Evolutionary conservation across 2,888 invertebrate genomes (phyloP).

Genomic region (Agrypnus murinus): DNA sequence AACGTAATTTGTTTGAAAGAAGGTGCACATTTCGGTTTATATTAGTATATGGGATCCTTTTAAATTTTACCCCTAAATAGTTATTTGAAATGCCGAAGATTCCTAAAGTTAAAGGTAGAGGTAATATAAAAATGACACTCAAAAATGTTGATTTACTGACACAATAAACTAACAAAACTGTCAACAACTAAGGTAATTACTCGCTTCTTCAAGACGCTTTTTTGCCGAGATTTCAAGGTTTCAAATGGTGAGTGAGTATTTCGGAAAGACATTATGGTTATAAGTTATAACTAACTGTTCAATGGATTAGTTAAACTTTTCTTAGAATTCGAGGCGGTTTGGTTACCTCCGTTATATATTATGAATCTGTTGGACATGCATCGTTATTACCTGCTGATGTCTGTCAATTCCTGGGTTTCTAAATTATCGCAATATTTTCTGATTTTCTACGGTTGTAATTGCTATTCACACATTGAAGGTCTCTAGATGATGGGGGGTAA

Average conservation of each 20-base stretch:
- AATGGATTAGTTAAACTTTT: constrained; percentile 16
- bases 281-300: constrained; percentile 12
- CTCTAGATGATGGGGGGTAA: background rate
- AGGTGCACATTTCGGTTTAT: background rate
- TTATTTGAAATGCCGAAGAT: constrained; percentile 15
- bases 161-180: constrained; percentile 30
- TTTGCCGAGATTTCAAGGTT: constrained; percentile 10
- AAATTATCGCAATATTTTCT: constrained; percentile 13
- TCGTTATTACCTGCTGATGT: background rate
- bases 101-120: background rate
- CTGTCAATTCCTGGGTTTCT: background rate
- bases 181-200: constrained; percentile 4
- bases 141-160: constrained; percentile 29
- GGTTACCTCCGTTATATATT: background rate
- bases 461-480: background rate
- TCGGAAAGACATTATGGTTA: background rate
- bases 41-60: background rate
- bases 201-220: background rate
- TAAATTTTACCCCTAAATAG: constrained; percentile 1
- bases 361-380: background rate
- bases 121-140: constrained; percentile 31
- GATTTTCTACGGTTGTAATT: constrained; percentile 16
- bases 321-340: constrained; percentile 9
- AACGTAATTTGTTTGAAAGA: background rate
- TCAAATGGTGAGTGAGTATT: background rate